Conservation (phyloP, 2,888 invertebrate genomes). For the Dolichopus griseipennis region DNA sequence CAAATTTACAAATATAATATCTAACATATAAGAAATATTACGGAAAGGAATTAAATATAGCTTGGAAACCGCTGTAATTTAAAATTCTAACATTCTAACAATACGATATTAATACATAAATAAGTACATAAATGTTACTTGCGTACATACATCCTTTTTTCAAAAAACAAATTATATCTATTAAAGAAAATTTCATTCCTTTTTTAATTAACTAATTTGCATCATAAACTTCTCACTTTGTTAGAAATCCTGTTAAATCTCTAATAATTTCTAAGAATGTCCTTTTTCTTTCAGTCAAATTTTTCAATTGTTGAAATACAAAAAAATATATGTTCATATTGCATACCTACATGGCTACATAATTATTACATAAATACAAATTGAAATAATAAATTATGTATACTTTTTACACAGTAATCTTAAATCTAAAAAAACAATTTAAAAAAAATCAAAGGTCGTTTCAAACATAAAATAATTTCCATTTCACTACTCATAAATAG, state of each 20-base stretch:
- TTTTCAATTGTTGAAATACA: neutral
- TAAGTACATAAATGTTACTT: neutral
- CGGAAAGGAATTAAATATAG: no score
- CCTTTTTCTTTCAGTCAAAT: neutral
- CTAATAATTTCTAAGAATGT: conserved; percentile 3
- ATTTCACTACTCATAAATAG: neutral
- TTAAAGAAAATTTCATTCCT: neutral
- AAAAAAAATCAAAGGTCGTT: conserved; percentile 1
- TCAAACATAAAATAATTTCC: neutral
- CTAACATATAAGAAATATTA: no score
- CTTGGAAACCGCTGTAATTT: no score
- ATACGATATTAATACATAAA: no score
- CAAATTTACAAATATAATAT: no score
- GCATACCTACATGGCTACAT: neutral
- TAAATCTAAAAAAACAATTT: neutral
- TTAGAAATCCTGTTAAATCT: neutral
- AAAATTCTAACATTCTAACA: no score
- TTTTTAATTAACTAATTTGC: neutral
- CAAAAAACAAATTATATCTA: neutral
- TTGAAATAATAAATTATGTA: neutral
- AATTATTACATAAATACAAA: neutral
- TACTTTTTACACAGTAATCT: neutral
- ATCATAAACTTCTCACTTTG: neutral
- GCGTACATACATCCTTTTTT: neutral
- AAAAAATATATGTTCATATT: no score